Conservation (phyloP, 2,888 invertebrate genomes). For the Pristionchus entomophagus region DNA sequence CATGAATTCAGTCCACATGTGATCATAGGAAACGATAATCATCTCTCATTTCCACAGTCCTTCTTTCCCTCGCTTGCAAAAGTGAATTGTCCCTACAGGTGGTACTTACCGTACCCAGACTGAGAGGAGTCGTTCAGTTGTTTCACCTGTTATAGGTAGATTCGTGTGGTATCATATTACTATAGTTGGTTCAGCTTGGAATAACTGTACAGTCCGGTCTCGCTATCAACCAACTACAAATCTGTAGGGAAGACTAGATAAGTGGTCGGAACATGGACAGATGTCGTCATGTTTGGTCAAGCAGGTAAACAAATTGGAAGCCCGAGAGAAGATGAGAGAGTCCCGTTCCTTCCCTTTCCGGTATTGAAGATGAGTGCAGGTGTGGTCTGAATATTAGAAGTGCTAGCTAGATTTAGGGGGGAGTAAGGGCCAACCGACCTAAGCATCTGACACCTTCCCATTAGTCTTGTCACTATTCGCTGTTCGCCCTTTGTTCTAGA, state of each 20-base stretch:
- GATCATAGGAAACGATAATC: not conserved
- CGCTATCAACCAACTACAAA: not conserved
- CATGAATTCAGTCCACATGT: constrained; percentile 17
- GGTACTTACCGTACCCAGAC: constrained; percentile 18
- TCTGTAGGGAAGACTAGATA: not conserved
- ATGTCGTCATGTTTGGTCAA: constrained; percentile 23
- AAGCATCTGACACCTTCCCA: constrained; percentile 12
- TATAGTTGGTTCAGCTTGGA: not conserved
- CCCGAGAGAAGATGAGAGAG: constrained; percentile 3
- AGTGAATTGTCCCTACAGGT: not conserved
- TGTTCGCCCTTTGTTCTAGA: not conserved
- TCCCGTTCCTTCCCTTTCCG: not conserved
- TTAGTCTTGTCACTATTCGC: constrained; percentile 14
- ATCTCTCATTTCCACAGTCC: not conserved
- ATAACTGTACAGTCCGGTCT: not conserved
- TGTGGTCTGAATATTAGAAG: not conserved
- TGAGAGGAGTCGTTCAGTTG: not conserved
- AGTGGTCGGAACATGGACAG: not conserved
- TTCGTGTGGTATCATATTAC: not conserved
- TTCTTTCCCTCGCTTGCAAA: not conserved
- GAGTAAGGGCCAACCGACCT: not conserved
- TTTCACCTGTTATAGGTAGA: too few relatives aligned
- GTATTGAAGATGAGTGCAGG: not conserved
- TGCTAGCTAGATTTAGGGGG: not conserved
- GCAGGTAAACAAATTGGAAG: constrained; percentile 33